These are phyloP conservation scores for Cremastinae sp. DNA, from an alignment of 2,888 invertebrate genomes.

Conservation along the genomic window DNA sequence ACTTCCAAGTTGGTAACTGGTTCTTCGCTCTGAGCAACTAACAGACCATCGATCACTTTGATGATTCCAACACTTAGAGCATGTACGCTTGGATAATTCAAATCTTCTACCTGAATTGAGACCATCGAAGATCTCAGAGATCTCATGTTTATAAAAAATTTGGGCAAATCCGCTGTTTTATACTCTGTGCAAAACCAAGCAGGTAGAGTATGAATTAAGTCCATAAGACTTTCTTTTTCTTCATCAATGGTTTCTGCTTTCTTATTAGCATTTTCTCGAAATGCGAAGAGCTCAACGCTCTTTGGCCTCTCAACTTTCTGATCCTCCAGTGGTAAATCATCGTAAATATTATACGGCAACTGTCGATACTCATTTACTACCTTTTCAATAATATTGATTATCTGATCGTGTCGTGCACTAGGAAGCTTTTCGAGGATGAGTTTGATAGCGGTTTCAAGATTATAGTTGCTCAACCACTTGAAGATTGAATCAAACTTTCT, in stretches of 20 bases:
- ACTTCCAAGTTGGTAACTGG: background rate
- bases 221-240: conserved; percentile 12
- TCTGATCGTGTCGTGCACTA: conserved; percentile 81
- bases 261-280: conserved; percentile 61
- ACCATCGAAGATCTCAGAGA: conserved; percentile 85
- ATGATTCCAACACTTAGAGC: conserved; percentile 83
- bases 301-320: conserved; percentile 53
- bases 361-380: conserved; percentile 85
- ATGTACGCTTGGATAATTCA: conserved; percentile 83
- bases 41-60: conserved; percentile 35
- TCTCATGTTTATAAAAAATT: conserved; percentile 86
- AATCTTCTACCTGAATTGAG: conserved; percentile 88
- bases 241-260: conserved; percentile 42
- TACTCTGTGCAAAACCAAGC: background rate
- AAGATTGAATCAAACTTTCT: conserved; percentile 85
- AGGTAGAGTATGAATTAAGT: background rate
- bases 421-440: conserved; percentile 85
- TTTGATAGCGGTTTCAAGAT: conserved; percentile 85
- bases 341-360: conserved; percentile 82
- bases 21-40: conserved; percentile 13
- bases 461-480: conserved; percentile 88
- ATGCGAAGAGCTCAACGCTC: conserved; percentile 63
- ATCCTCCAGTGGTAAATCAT: conserved; percentile 81
- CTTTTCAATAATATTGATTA: conserved; percentile 83
- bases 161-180: conserved; percentile 76